Evolutionary conservation across 2,888 invertebrate species (phyloP).

Genomic region (Tinea semifulvella): DNA sequence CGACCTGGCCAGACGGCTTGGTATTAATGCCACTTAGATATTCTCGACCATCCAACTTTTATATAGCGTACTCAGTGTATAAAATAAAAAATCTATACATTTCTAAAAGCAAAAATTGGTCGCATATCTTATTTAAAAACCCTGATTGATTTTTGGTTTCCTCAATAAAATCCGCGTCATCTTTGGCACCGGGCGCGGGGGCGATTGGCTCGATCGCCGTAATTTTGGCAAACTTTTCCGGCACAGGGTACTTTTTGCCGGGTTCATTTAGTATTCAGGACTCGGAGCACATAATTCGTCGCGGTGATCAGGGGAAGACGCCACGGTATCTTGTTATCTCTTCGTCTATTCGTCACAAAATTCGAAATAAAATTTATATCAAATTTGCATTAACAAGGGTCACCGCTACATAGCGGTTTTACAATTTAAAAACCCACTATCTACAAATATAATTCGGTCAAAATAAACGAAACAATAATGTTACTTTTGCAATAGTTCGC

Average conservation of each 20-base stretch:
- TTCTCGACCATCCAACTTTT: no score
- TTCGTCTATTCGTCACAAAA: slow-evolving; percentile 45
- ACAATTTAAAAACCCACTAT: background rate
- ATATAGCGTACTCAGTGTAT: no score
- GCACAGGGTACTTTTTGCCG: slow-evolving; percentile 35
- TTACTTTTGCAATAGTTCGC: no score
- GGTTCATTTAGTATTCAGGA: slow-evolving; percentile 47
- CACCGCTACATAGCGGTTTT: background rate
- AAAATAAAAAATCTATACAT: no score
- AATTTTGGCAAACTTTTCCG: slow-evolving; percentile 43
- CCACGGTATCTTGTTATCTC: slow-evolving; percentile 43
- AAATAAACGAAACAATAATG: no score
- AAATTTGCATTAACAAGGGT: slow-evolving; percentile 35
- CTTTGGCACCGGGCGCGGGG: slow-evolving; percentile 22
- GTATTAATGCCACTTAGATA: no score
- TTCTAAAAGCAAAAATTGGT: no score
- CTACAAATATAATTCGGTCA: no score
- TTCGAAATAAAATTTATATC: slow-evolving; percentile 35
- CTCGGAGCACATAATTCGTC: slow-evolving; percentile 50
- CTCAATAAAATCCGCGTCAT: slow-evolving; percentile 31
- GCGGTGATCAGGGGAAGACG: slow-evolving; percentile 46
- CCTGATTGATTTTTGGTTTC: slow-evolving; percentile 26
- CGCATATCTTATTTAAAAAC: slow-evolving; percentile 29
- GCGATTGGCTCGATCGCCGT: slow-evolving; percentile 45
- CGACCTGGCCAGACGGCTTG: no score